Percentiles rank a stretch among this genome's conserved stretches.
phyloP scores from a whole-genome alignment of 2,797 vertebrate genomes.

The Aldrovandia affinis region DNA sequence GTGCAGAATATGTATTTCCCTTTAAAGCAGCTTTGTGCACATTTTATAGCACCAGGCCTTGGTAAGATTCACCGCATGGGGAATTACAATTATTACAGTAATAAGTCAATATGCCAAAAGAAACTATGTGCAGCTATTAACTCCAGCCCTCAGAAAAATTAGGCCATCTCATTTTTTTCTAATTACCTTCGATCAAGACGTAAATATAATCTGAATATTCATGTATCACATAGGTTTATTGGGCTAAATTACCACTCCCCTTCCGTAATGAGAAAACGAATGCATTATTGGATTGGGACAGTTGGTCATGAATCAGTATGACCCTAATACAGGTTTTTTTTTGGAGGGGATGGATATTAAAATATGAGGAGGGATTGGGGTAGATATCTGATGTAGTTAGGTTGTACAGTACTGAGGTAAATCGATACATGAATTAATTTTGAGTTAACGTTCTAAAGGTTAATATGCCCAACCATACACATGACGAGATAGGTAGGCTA shows the following conservation, averaged over 20 bases:
- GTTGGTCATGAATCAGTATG: not conserved
- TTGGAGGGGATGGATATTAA: too few relatives aligned
- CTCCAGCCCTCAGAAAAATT: not conserved
- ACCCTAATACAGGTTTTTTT: not conserved
- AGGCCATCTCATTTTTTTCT: not conserved
- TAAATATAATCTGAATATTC: slow-evolving; percentile 9
- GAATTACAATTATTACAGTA: slow-evolving; percentile 16
- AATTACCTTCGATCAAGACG: not conserved
- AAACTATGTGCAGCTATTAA: slow-evolving; percentile 2
- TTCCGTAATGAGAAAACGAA: not conserved
- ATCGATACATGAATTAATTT: not conserved
- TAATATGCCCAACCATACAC: not conserved
- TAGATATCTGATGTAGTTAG: too few relatives aligned
- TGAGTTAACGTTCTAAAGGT: not conserved
- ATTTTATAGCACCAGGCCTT: not conserved
- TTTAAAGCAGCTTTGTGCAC: not conserved
- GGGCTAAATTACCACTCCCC: not conserved
- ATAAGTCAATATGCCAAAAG: slow-evolving; percentile 14
- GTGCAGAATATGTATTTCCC: not conserved
- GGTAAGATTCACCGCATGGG: not conserved
- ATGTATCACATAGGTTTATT: not conserved
- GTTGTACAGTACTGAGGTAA: not conserved
- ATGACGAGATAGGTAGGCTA: not conserved
- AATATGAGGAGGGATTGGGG: not conserved
- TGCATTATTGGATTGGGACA: not conserved